A percentile compares a stretch with the other conserved stretches of the same genome.
phyloP scores from a whole-genome alignment of 2,888 invertebrate species.

The Fragum sueziense region DNA sequence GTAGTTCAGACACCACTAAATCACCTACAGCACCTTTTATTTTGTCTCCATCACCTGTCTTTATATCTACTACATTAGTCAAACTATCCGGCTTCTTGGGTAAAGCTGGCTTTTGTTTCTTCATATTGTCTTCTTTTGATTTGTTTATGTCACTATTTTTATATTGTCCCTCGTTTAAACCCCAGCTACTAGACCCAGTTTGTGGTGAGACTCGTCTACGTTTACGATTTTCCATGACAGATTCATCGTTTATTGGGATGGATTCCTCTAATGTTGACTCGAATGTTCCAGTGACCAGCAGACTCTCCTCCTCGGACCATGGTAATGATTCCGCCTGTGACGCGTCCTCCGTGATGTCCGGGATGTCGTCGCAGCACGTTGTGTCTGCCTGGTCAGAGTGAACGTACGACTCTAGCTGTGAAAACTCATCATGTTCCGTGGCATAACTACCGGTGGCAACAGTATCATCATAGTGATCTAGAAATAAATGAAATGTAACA shows the following conservation, averaged over 20 bases:
- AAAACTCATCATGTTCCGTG: slow-evolving; percentile 50
- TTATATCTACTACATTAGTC: neutral
- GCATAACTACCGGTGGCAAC: slow-evolving; percentile 31
- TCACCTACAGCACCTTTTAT: slow-evolving; percentile 26
- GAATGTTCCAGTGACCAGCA: slow-evolving; percentile 41
- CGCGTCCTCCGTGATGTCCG: slow-evolving; percentile 55
- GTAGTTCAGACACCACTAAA: slow-evolving; percentile 49
- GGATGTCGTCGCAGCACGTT: slow-evolving; percentile 59
- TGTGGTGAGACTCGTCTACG: slow-evolving; percentile 32
- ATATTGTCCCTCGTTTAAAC: slow-evolving; percentile 13
- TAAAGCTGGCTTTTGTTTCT: slow-evolving; percentile 59
- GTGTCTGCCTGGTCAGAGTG: slow-evolving; percentile 52
- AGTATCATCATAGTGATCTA: slow-evolving; percentile 27
- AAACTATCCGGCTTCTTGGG: slow-evolving; percentile 60
- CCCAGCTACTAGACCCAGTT: slow-evolving; percentile 22
- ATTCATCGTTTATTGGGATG: slow-evolving; percentile 35
- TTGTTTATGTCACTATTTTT: slow-evolving; percentile 10
- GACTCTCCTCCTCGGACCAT: slow-evolving; percentile 31
- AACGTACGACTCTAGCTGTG: slow-evolving; percentile 50
- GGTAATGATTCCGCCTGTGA: slow-evolving; percentile 60
- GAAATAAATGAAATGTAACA: slow-evolving; percentile 2
- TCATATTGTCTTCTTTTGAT: slow-evolving; percentile 24
- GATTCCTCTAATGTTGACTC: slow-evolving; percentile 50
- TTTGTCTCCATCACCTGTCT: neutral
- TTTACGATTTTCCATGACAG: slow-evolving; percentile 41